These are phyloP conservation scores for Siniperca scherzeri DNA, from an alignment of 2,797 vertebrate species.

Conservation along the genomic window DNA sequence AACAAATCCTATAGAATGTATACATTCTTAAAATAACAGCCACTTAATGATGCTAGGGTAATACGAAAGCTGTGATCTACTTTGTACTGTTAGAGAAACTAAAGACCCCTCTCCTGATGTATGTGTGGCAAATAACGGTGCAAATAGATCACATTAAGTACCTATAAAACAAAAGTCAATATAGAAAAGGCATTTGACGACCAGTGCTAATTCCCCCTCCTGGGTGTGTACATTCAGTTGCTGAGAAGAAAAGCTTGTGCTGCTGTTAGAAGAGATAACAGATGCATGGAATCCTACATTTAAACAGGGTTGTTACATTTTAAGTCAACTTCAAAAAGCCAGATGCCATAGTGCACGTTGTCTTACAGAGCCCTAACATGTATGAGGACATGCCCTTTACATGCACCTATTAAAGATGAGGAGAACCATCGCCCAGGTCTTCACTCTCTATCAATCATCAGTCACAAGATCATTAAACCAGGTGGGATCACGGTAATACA, in stretches of 20 bases:
- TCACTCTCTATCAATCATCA: slow-evolving; percentile 53
- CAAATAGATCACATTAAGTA: slow-evolving; percentile 54
- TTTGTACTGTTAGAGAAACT: slow-evolving; percentile 17
- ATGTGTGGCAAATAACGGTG: slow-evolving; percentile 49
- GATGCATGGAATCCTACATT: slow-evolving; percentile 26
- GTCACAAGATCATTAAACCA: slow-evolving; percentile 42
- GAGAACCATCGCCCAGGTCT: slow-evolving; percentile 10
- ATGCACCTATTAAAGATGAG: slow-evolving; percentile 10
- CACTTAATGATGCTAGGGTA: slow-evolving; percentile 5
- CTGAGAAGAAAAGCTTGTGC: slow-evolving; percentile 5
- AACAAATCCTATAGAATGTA: neutral
- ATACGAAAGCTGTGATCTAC: slow-evolving; percentile 3
- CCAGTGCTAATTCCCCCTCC: slow-evolving; percentile 34
- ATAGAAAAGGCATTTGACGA: slow-evolving; percentile 49
- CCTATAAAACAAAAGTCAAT: slow-evolving; percentile 63
- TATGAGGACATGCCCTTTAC: slow-evolving; percentile 16
- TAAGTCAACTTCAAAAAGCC: slow-evolving; percentile 27
- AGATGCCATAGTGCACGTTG: neutral
- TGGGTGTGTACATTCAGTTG: slow-evolving; percentile 35
- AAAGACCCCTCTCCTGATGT: slow-evolving; percentile 42
- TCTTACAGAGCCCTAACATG: slow-evolving; percentile 9
- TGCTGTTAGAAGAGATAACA: slow-evolving; percentile 35
- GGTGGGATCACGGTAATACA: slow-evolving; percentile 48
- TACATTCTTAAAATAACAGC: slow-evolving; percentile 12
- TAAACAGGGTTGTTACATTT: slow-evolving; percentile 30